A percentile compares a stretch with the other conserved stretches of the same genome.
Conservation (phyloP, 2,888 invertebrate genomes). For the Sinohyriopsis cumingii region DNA sequence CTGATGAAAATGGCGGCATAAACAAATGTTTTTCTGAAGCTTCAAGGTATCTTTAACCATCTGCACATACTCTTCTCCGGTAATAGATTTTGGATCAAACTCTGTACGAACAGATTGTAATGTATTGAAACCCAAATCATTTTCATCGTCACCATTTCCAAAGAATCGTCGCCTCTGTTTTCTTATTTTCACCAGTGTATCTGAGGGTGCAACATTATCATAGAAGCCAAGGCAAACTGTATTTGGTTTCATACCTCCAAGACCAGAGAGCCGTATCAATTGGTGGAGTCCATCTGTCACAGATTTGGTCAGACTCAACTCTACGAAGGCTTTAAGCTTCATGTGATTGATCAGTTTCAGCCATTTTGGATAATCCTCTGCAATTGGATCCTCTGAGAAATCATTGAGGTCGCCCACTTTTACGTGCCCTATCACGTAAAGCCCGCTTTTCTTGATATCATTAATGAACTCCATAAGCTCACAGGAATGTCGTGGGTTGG, state of each 20-base stretch:
- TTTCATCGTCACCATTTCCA: slow-evolving; percentile 38
- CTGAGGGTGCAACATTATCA: slow-evolving; percentile 81
- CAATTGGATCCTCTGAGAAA: slow-evolving; percentile 79
- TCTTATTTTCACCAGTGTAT: slow-evolving; percentile 70
- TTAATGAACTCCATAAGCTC: slow-evolving; percentile 97
- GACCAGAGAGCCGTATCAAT: slow-evolving; percentile 89
- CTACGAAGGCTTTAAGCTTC: slow-evolving; percentile 92
- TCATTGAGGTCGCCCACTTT: slow-evolving; percentile 76
- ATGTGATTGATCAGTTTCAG: slow-evolving; percentile 94
- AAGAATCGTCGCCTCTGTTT: slow-evolving; percentile 42
- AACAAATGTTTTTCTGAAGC: slow-evolving; percentile 94
- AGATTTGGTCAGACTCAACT: slow-evolving; percentile 88
- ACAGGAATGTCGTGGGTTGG: slow-evolving; percentile 90
- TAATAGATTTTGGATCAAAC: slow-evolving; percentile 39
- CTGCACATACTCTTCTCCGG: slow-evolving; percentile 82
- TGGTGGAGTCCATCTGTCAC: slow-evolving; percentile 94
- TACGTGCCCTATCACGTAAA: slow-evolving; percentile 91
- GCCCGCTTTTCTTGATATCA: slow-evolving; percentile 92
- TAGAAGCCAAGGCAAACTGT: slow-evolving; percentile 94
- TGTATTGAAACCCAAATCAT: slow-evolving; percentile 37
- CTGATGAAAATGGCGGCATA: slow-evolving; percentile 91
- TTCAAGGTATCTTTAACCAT: slow-evolving; percentile 90
- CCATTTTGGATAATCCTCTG: slow-evolving; percentile 90
- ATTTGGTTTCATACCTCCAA: slow-evolving; percentile 99
- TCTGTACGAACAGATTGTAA: slow-evolving; percentile 49